Evolutionary conservation across 1,140 invertebrate species (phyloP).

Genomic region (Nomia melanderi): DNA sequence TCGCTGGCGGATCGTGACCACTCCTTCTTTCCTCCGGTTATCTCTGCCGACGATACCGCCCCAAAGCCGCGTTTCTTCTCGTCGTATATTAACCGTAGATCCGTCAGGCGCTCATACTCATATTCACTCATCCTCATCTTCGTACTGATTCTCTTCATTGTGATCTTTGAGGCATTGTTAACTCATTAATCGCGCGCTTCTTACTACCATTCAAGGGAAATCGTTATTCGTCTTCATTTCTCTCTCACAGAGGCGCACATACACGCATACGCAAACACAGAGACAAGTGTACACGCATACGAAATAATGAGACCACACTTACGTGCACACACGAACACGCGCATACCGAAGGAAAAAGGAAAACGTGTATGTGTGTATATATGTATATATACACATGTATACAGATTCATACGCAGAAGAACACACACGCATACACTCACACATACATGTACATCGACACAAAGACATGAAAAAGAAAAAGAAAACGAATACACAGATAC

Average conservation of each 20-base stretch:
- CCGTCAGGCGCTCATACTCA: slow-evolving; percentile 8
- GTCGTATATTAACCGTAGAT: slow-evolving; percentile 14
- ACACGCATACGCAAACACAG: neutral
- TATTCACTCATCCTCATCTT: slow-evolving; percentile 11
- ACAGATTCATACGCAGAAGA: no score
- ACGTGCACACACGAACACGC: no score
- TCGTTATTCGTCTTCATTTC: slow-evolving; percentile 8
- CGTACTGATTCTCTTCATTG: slow-evolving; percentile 18
- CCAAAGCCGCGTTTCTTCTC: slow-evolving; percentile 41
- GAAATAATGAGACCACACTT: no score
- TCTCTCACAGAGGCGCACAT: neutral
- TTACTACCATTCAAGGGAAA: neutral
- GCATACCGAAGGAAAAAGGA: no score
- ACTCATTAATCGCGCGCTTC: slow-evolving; percentile 30
- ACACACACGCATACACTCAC: neutral
- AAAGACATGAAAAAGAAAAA: no score
- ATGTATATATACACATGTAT: no score
- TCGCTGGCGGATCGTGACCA: slow-evolving; percentile 62
- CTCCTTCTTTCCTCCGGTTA: slow-evolving; percentile 56
- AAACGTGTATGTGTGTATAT: no score
- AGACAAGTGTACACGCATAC: no score
- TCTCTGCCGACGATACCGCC: slow-evolving; percentile 60
- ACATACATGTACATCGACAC: neutral
- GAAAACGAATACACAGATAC: no score
- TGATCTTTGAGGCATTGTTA: slow-evolving; percentile 14